A percentile compares a stretch with the other conserved stretches of the same genome.
phyloP scores from a whole-genome alignment of 2,888 invertebrate genomes.

The Dolichopus griseipennis region DNA sequence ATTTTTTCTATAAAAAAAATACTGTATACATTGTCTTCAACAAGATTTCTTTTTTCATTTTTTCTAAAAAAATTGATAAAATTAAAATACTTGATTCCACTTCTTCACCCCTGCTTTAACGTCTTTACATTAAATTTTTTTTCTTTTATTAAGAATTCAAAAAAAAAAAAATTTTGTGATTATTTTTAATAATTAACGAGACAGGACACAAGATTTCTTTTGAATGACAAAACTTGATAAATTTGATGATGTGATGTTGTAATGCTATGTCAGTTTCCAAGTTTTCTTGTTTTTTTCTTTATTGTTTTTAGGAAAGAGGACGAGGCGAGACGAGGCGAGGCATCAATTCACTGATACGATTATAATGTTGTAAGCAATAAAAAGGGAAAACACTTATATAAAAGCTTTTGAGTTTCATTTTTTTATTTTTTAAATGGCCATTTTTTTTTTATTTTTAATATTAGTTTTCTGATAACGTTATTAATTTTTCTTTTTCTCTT shows the following conservation, averaged over 20 bases:
- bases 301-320: background rate
- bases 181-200: slow-evolving; percentile 6
- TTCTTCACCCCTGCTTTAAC: background rate
- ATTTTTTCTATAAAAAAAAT: background rate
- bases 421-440: background rate
- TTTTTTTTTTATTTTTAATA: background rate
- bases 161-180: background rate
- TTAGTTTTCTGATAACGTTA: background rate
- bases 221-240: background rate
- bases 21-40: background rate
- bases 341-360: slow-evolving; percentile 4
- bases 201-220: slow-evolving; percentile 1
- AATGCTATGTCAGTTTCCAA: background rate
- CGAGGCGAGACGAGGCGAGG: too few species aligned
- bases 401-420: background rate
- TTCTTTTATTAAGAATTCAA: background rate
- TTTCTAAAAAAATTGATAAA: background rate
- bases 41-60: background rate
- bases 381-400: background rate
- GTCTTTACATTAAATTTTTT: background rate
- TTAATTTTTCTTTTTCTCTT: background rate
- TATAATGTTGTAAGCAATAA: slow-evolving; percentile 4
- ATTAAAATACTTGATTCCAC: background rate
- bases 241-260: too few species aligned
- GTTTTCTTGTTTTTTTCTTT: background rate